Evolutionary conservation across 2,797 vertebrate genomes (phyloP), one percentile per base, ranked within the genome.

Genomic region (Meda fulgida): DNA sequence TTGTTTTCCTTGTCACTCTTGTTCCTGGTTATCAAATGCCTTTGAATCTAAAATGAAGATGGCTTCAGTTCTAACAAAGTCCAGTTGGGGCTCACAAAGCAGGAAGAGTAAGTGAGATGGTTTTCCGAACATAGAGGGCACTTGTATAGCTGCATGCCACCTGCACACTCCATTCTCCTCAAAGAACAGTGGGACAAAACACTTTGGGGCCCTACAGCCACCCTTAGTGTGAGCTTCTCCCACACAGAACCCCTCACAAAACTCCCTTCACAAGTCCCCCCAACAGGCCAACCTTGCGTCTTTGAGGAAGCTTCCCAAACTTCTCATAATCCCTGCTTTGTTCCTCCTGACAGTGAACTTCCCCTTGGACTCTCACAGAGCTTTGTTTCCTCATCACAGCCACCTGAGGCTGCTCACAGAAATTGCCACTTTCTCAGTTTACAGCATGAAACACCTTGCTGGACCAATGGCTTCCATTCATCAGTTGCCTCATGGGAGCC

Each of bases 251-350:
- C 72, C 14, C 78, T 82, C 63, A 78, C 79, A 69, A 55, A 72
- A 55, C 36, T 16, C 51, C 21, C 80, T 79, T 72, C 66, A 85
- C 73, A 81, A 43, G 36, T 84, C 78, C 60, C 82, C 18, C 7
- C 73, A 80, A 79, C 5, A 29, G 73, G 43, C 67, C 81, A 63
- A 67, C 51, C 80, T 60, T 66, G 58, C 65, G 23, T 48, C 75
- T 63, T 77, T 19, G 26, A 67, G 48, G 60, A 87, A 82, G 38
- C 65, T 72, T 80, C 78, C 78, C 18, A 55, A 80, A 78, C 48
- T 81, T 84, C 83, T 76, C 63, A 88, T 85, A 88, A 75, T 34
- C 85, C 82, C 21, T 4, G n/a, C 84, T 86, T 71, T 87, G 84
- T 84, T 38, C 85, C 21, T 26, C 6, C 65, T 63, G 23, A 70